Evolutionary conservation across 1,140 invertebrate species (phyloP).

Genomic region (Goniozus legneri): DNA sequence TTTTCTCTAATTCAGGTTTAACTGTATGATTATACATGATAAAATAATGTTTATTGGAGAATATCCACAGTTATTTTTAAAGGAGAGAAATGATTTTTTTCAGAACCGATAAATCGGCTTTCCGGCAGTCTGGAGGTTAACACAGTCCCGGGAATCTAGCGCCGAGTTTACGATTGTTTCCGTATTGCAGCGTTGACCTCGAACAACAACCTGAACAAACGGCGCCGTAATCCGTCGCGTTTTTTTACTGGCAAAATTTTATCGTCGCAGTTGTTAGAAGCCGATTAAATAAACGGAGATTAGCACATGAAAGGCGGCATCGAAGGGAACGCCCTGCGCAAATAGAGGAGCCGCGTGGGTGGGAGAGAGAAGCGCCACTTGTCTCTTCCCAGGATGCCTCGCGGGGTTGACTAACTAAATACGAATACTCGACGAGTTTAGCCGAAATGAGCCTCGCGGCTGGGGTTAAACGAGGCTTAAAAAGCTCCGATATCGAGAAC

Average conservation of each 20-base stretch:
- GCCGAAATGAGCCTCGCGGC: slow-evolving; percentile 41
- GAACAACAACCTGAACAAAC: neutral
- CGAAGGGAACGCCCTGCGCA: slow-evolving; percentile 3
- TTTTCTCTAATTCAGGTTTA: too few species aligned
- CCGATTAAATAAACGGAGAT: slow-evolving; percentile 43
- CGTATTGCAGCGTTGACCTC: too few species aligned
- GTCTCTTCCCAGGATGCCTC: slow-evolving; percentile 52
- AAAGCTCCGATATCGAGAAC: slow-evolving; percentile 24
- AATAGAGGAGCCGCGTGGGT: slow-evolving; percentile 13
- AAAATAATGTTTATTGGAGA: too few species aligned
- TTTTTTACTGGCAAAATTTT: too few species aligned
- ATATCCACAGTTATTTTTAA: too few species aligned
- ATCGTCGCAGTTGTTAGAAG: slow-evolving; percentile 14
- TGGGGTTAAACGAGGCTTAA: slow-evolving; percentile 52
- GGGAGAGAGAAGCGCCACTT: slow-evolving; percentile 38
- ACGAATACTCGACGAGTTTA: slow-evolving; percentile 36
- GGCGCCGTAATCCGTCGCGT: neutral
- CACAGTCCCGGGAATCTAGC: too few species aligned
- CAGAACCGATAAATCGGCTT: too few species aligned
- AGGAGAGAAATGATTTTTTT: too few species aligned
- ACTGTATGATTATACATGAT: too few species aligned
- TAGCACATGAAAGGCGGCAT: slow-evolving; percentile 43
- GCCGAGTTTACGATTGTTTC: too few species aligned
- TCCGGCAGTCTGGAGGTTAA: too few species aligned
- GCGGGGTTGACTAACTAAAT: slow-evolving; percentile 55